Conservation (phyloP, 1,140 invertebrate genomes). For the Fopius arisanus region DNA sequence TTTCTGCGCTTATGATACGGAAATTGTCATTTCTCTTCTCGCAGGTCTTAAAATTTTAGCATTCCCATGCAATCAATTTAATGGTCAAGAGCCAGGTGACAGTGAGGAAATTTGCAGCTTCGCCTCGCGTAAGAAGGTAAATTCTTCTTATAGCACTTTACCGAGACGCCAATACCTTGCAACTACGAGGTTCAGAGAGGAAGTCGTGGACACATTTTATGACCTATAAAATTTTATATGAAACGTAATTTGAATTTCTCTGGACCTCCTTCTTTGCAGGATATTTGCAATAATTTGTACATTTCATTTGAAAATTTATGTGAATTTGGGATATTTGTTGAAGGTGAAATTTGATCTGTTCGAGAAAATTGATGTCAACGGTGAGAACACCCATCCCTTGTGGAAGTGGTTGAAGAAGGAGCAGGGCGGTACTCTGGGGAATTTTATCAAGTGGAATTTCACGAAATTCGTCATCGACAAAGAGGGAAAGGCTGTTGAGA, state of each 20-base stretch:
- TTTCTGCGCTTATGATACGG: too few species aligned
- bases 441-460: constrained; percentile 97
- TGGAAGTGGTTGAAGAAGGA: constrained; percentile 90
- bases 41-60: constrained; percentile 79
- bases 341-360: constrained; percentile 67
- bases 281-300: neutral
- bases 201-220: neutral
- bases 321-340: constrained; percentile 12
- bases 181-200: neutral
- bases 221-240: neutral
- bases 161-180: neutral
- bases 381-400: constrained; percentile 82
- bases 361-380: constrained; percentile 89
- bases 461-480: constrained; percentile 94
- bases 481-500: constrained; percentile 86
- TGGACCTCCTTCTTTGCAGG: neutral
- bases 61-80: constrained; percentile 97
- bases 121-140: constrained; percentile 73
- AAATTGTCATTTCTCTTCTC: constrained; percentile 17
- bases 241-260: constrained; percentile 1
- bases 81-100: constrained; percentile 78
- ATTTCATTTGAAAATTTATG: neutral
- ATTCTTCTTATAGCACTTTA: neutral
- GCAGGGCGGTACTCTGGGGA: constrained; percentile 77
- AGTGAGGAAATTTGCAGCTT: constrained; percentile 81